These are phyloP conservation scores for Lepus timidus DNA, from an alignment of 2,113 vertebrate species.

Conservation along the genomic window DNA sequence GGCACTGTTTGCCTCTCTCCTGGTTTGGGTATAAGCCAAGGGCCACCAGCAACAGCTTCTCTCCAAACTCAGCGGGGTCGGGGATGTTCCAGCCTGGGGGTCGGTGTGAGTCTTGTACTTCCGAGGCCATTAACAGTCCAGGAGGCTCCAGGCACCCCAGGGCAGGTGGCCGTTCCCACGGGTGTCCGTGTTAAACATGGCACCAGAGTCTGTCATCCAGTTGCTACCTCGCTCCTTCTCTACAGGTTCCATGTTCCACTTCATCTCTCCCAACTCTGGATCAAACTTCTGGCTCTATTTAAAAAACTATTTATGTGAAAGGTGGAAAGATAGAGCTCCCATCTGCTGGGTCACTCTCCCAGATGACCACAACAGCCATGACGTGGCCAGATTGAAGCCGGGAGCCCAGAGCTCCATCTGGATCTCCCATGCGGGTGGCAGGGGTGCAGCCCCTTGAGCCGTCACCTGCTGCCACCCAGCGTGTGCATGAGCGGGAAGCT, in stretches of 20 bases:
- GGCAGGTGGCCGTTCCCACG: rapidly evolving
- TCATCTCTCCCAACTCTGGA: neutral
- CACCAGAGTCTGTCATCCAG: neutral
- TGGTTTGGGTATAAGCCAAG: neutral
- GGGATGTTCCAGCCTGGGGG: neutral
- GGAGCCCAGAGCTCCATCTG: no score
- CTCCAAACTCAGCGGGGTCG: neutral
- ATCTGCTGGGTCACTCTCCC: no score
- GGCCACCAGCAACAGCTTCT: rapidly evolving
- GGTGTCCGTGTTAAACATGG: neutral
- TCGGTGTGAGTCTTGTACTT: rapidly evolving
- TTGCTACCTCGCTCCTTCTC: neutral
- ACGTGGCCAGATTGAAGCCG: no score
- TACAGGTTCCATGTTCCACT: neutral
- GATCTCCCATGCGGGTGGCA: no score
- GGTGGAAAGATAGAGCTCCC: no score
- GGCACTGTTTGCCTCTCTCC: neutral
- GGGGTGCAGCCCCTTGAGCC: no score
- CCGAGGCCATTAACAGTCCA: neutral
- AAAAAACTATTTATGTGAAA: no score
- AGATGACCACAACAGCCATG: no score
- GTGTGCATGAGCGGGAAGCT: no score
- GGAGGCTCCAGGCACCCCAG: no score
- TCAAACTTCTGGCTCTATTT: neutral
- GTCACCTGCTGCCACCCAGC: no score